Evolutionary conservation across 2,797 vertebrate genomes (phyloP).

Genomic region (Nothura maculosa): DNA sequence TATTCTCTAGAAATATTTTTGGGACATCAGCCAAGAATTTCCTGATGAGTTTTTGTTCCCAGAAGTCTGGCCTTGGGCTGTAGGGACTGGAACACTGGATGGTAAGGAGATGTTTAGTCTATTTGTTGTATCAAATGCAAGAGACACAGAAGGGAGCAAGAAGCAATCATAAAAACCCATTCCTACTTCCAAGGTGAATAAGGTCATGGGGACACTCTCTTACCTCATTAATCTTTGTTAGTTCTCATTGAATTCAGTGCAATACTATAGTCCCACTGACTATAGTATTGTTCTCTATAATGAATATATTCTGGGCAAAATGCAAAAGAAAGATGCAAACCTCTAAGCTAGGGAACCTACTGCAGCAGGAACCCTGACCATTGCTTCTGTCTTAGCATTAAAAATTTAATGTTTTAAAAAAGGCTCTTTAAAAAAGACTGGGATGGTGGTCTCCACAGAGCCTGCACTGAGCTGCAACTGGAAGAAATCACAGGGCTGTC

Average conservation of each 20-base stretch:
- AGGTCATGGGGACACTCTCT: not conserved
- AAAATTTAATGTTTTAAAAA: too few relatives aligned
- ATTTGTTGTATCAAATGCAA: not conserved
- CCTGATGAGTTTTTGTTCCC: conserved; percentile 38
- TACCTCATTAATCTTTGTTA: not conserved
- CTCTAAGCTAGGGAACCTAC: not conserved
- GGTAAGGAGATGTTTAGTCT: not conserved
- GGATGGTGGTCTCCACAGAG: not conserved
- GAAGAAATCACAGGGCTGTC: not conserved
- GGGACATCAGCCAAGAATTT: conserved; percentile 60
- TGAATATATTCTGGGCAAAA: not conserved
- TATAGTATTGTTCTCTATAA: not conserved
- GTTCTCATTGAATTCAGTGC: not conserved
- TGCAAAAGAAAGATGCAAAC: not conserved
- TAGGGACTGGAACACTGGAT: not conserved
- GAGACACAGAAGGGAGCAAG: not conserved
- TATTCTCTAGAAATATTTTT: conserved; percentile 65
- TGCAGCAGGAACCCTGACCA: not conserved
- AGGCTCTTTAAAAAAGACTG: not conserved
- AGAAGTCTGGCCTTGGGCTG: conserved; percentile 14
- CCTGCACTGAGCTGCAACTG: not conserved
- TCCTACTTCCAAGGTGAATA: not conserved
- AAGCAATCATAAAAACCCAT: not conserved
- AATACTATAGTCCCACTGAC: not conserved
- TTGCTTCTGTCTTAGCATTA: not conserved